A percentile compares a stretch with the other conserved stretches of the same genome.
These are phyloP conservation scores for human DNA, from an alignment of 2,113 vertebrate genomes.

Conservation along the genomic window GRCh38 chr2:48710501-48711000, in stretches of 20 bases:
- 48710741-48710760: not conserved
- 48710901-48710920: not conserved
- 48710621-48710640: not conserved
- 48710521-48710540: not conserved
- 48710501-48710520: slow-evolving; percentile 5
- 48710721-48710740: not conserved
- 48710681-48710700: not conserved
- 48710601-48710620: not conserved
- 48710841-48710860: not conserved
- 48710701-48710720: not conserved
- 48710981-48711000: not conserved
- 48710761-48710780: not conserved
- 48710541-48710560: not conserved
- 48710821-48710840: not conserved
- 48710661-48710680: not conserved
- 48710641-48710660: not conserved
- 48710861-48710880: not conserved
- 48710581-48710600: not conserved
- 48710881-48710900: not conserved
- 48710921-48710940: not conserved
- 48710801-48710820: not conserved
- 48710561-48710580: not conserved
- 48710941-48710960: not conserved
- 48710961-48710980: not conserved
- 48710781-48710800: not conserved